phyloP scores from a whole-genome alignment of 2,113 vertebrate genomes.

The Dasyurus viverrinus region DNA sequence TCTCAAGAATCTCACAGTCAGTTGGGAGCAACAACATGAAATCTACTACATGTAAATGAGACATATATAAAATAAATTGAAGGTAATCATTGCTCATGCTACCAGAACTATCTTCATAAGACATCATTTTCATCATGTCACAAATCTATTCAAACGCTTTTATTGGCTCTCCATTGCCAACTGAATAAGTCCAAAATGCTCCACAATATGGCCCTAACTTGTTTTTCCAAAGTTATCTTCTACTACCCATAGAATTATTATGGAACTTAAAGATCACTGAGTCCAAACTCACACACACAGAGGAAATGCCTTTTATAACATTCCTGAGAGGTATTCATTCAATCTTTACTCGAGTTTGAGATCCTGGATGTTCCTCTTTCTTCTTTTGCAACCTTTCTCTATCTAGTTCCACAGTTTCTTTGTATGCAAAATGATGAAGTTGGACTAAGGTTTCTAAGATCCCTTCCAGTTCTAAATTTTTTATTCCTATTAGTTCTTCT shows the following conservation, averaged over 20 bases:
- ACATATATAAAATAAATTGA: not conserved
- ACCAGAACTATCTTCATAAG: not conserved
- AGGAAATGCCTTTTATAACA: not conserved
- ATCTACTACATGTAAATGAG: not conserved
- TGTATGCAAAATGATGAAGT: not conserved
- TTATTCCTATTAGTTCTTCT: not conserved
- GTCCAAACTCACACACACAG: not conserved
- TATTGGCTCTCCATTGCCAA: not conserved
- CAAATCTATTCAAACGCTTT: not conserved
- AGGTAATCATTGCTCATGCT: not conserved
- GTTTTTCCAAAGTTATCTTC: not conserved
- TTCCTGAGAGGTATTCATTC: not conserved
- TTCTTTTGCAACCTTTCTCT: not conserved
- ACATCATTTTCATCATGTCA: not conserved
- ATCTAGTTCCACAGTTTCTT: not conserved
- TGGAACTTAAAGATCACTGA: not conserved
- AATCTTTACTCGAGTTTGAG: not conserved
- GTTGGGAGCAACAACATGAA: not conserved
- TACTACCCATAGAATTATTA: not conserved
- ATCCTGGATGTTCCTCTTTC: not conserved
- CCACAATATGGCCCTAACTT: not conserved
- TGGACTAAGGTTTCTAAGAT: not conserved
- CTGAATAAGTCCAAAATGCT: not conserved
- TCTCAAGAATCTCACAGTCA: not conserved
- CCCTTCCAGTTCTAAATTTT: not conserved